These are phyloP conservation scores for Chloropsis hardwickii DNA, from an alignment of 2,113 vertebrate genomes.

Conservation along the genomic window DNA sequence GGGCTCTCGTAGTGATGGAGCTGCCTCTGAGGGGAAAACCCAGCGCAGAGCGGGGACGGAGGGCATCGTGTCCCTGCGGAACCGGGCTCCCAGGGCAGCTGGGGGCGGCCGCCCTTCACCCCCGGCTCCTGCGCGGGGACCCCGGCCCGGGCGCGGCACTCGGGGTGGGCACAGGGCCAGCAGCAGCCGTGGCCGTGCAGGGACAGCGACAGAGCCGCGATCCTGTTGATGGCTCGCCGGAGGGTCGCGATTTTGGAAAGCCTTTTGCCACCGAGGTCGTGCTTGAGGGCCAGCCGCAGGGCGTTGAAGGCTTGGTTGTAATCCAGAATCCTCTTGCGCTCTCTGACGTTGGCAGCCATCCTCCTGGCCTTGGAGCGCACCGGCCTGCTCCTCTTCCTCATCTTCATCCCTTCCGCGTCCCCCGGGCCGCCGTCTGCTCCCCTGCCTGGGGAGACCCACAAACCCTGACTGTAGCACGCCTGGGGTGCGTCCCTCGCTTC, in stretches of 20 bases:
- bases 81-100: neutral
- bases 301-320: conserved; percentile 98
- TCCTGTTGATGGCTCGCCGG: conserved; percentile 89
- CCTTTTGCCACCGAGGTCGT: conserved; percentile 89
- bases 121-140: neutral
- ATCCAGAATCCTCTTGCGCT: conserved; percentile 94
- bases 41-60: neutral
- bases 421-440: conserved; percentile 17
- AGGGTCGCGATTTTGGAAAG: conserved; percentile 96
- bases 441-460: conserved; percentile 48
- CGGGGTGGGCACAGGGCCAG: conserved; percentile 75
- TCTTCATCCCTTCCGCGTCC: conserved; percentile 52
- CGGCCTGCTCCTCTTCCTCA: conserved; percentile 79
- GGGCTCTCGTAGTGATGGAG: conserved; percentile 10
- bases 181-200: conserved; percentile 64
- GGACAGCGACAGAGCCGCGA: conserved; percentile 85
- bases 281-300: conserved; percentile 84
- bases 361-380: conserved; percentile 90
- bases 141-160: conserved; percentile 67
- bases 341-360: conserved; percentile 90
- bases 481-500: neutral
- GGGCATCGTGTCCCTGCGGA: neutral
- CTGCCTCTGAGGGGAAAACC: neutral
- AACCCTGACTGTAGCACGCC: neutral
- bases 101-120: neutral